These are phyloP conservation scores for Hydropsyche betteni DNA, from an alignment of 2,888 invertebrate species.

Conservation along the genomic window DNA sequence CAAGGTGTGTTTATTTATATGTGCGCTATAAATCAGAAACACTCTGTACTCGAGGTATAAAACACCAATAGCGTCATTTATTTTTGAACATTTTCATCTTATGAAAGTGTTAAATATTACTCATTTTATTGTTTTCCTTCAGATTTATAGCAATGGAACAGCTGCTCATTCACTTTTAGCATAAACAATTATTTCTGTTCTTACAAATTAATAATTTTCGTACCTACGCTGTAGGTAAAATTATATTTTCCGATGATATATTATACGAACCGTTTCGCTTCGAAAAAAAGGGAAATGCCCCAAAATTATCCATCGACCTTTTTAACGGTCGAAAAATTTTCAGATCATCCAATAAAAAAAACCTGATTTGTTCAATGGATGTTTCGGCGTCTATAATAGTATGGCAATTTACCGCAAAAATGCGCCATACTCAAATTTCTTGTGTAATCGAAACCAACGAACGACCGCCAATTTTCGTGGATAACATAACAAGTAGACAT, in stretches of 20 bases:
- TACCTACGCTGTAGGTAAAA: background rate
- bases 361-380: constrained; percentile 21
- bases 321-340: constrained; percentile 2
- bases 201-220: background rate
- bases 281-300: constrained; percentile 4
- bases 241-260: background rate
- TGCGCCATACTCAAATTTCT: constrained; percentile 28
- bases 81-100: constrained; percentile 8
- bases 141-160: background rate
- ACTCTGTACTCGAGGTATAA: background rate
- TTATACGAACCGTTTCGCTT: background rate
- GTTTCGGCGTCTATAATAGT: constrained; percentile 41
- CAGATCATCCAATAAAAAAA: background rate
- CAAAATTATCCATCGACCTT: constrained; percentile 23
- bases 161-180: background rate
- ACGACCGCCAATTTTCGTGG: constrained; percentile 4
- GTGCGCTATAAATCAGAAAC: background rate
- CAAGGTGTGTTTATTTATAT: background rate
- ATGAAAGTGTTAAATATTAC: constrained; percentile 10
- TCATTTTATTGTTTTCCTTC: constrained; percentile 11
- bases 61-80: background rate
- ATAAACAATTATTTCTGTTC: background rate
- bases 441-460: background rate
- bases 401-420: constrained; percentile 41
- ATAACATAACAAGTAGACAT: background rate